phyloP scores from a whole-genome alignment of 2,888 invertebrate genomes.

The Drosophila antonietae region DNA sequence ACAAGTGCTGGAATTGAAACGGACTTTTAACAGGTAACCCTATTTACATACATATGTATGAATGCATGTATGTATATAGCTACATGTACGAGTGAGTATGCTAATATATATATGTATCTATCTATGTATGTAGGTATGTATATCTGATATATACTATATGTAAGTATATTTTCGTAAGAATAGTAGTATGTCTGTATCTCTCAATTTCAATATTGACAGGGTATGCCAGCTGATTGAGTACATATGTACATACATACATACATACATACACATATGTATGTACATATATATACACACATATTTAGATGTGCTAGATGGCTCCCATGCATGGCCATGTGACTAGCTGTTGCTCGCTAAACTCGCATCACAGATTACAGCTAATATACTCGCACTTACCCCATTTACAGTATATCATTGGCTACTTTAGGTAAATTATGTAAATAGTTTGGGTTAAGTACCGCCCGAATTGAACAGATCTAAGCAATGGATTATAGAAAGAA shows the following conservation, averaged over 20 bases:
- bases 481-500: not conserved
- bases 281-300: no score
- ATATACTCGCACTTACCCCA: not conserved
- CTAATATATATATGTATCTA: not conserved
- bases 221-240: not conserved
- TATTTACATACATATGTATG: not conserved
- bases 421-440: slow-evolving; percentile 10
- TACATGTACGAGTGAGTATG: no score
- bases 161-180: no score
- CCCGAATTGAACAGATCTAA: slow-evolving; percentile 35
- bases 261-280: no score
- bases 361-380: not conserved
- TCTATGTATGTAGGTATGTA: not conserved
- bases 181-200: no score
- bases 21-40: no score
- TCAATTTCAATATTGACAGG: not conserved
- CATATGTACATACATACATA: no score
- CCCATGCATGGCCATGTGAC: no score
- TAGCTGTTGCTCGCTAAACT: not conserved
- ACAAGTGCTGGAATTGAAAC: no score
- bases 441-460: slow-evolving; percentile 29
- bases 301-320: not conserved
- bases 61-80: not conserved
- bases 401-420: not conserved
- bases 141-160: no score